Evolutionary conservation across 2,113 vertebrate genomes (phyloP).

Genomic region (Chitala chitala): DNA sequence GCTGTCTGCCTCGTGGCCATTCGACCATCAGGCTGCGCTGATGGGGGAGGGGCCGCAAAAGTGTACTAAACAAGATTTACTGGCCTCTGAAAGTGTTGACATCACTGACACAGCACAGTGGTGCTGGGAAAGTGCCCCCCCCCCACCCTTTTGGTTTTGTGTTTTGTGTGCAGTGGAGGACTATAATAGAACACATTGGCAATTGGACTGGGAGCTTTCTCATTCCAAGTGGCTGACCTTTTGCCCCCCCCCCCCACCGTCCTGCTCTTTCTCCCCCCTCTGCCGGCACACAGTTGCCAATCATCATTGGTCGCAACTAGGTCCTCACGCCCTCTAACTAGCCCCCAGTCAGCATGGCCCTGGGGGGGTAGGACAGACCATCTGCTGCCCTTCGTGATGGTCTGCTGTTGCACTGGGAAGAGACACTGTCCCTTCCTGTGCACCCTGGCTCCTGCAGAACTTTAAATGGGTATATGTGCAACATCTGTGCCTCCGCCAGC

Average conservation of each 20-base stretch:
- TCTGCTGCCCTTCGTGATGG: constrained; percentile 31
- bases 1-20: constrained; percentile 21
- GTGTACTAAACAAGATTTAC: constrained; percentile 17
- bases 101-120: background rate
- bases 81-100: background rate
- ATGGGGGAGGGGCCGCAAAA: background rate
- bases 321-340: background rate
- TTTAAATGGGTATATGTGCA: background rate
- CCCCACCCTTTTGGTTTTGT: background rate
- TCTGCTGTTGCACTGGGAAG: background rate
- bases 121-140: background rate
- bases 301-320: background rate
- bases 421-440: background rate
- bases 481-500: background rate
- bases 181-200: background rate
- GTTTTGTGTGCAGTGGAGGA: background rate
- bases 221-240: constrained; percentile 17
- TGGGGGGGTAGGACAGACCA: constrained; percentile 25
- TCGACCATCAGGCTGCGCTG: background rate
- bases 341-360: constrained; percentile 10
- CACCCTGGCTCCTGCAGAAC: too few species aligned
- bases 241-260: background rate
- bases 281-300: background rate
- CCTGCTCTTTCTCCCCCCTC: background rate
- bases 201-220: background rate